Conservation (phyloP, 2,797 vertebrate genomes). For the Netta rufina region DNA sequence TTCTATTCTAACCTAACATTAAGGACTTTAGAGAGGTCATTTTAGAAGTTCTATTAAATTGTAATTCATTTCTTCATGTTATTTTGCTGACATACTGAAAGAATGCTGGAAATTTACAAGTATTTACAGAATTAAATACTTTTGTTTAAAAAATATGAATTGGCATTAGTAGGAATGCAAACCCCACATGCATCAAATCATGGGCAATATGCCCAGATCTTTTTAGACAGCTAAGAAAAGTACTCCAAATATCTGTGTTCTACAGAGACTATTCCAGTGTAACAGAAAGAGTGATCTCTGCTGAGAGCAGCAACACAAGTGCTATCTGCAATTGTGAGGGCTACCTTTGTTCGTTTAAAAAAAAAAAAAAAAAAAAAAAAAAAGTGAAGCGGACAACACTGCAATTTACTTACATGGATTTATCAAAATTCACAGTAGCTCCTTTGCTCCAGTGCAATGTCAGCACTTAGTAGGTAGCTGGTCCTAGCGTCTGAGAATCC, state of each 20-base stretch:
- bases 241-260: neutral
- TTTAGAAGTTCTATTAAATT: neutral
- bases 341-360: neutral
- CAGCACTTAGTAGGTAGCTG: neutral
- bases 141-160: neutral
- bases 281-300: neutral
- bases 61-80: neutral
- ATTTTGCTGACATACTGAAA: neutral
- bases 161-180: neutral
- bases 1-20: neutral
- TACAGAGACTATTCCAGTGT: neutral
- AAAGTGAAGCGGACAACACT: constrained; percentile 11
- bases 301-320: neutral
- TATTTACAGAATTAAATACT: neutral
- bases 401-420: neutral
- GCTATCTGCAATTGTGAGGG: neutral
- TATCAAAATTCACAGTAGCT: neutral
- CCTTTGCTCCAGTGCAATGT: neutral
- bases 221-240: neutral
- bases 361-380: constrained; percentile 18
- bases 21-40: neutral
- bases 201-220: neutral
- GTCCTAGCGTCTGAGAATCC: neutral
- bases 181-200: neutral
- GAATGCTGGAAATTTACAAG: neutral